Evolutionary conservation across 2,113 vertebrate genomes (phyloP).

Genomic region (Istiophorus platypterus): DNA sequence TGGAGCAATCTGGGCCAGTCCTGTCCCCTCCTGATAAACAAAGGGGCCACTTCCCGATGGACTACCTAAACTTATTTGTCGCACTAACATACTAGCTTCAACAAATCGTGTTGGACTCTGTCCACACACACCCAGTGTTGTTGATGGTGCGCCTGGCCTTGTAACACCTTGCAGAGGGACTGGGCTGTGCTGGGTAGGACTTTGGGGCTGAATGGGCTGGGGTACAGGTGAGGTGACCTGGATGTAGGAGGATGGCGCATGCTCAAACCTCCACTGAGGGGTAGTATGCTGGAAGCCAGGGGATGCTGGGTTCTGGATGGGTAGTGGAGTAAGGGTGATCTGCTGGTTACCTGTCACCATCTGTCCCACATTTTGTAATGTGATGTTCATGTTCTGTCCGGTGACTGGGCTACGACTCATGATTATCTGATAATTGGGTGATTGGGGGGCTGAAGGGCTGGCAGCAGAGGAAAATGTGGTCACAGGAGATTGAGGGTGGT

Average conservation of each 20-base stretch:
- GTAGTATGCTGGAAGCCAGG: conserved; percentile 92
- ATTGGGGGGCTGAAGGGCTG: conserved; percentile 92
- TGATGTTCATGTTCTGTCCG: conserved; percentile 95
- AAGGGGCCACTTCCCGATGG: conserved; percentile 88
- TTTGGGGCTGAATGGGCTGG: conserved; percentile 91
- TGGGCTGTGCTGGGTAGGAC: conserved; percentile 91
- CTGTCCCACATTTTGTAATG: conserved; percentile 91
- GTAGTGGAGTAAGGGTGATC: conserved; percentile 90
- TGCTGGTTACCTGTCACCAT: conserved; percentile 90
- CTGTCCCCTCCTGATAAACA: conserved; percentile 91
- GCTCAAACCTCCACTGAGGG: conserved; percentile 90
- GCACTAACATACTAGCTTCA: conserved; percentile 89
- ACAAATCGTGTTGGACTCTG: conserved; percentile 92
- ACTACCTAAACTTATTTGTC: conserved; percentile 89
- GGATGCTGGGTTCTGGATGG: conserved; percentile 88
- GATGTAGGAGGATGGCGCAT: conserved; percentile 90
- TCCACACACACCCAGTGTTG: conserved; percentile 87
- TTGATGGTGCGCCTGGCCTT: conserved; percentile 83
- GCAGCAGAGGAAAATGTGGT: conserved; percentile 90
- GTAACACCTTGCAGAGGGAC: conserved; percentile 87
- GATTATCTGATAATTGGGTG: conserved; percentile 93
- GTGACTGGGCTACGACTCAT: conserved; percentile 93
- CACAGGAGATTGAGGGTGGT: conserved; percentile 91
- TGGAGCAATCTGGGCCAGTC: conserved; percentile 89
- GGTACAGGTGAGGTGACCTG: conserved; percentile 92